Percentiles rank a stretch among this genome's conserved stretches.
Evolutionary conservation across 2,113 vertebrate species (phyloP).

Genomic region (Hirundichthys speculiger): DNA sequence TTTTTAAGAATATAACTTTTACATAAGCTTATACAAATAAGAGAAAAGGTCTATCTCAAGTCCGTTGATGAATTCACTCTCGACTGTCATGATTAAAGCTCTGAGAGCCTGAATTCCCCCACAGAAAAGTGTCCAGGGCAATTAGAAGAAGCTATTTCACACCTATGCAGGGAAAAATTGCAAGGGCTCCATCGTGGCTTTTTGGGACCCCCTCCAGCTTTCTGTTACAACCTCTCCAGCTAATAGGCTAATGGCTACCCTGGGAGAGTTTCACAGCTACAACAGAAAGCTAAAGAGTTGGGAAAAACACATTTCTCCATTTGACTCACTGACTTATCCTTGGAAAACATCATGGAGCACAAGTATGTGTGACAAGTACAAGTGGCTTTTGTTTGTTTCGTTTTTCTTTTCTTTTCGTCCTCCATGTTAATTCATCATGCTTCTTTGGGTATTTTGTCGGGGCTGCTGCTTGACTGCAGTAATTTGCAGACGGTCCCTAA

Average conservation of each 20-base stretch:
- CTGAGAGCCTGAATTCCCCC: constrained; percentile 38
- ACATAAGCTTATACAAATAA: constrained; percentile 30
- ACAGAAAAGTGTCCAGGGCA: constrained; percentile 52
- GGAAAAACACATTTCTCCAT: constrained; percentile 40
- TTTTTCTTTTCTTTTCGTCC: neutral
- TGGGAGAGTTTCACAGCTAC: constrained; percentile 54
- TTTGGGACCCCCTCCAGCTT: constrained; percentile 63
- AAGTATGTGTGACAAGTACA: neutral
- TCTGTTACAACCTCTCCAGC: constrained; percentile 62
- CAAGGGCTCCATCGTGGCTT: constrained; percentile 62
- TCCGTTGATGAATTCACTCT: constrained; percentile 26
- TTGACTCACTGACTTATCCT: constrained; percentile 13
- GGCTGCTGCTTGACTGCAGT: no score
- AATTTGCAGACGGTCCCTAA: no score
- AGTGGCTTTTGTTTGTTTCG: neutral
- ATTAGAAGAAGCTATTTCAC: constrained; percentile 66
- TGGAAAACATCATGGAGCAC: constrained; percentile 1
- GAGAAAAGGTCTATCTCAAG: constrained; percentile 30
- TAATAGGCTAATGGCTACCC: constrained; percentile 59
- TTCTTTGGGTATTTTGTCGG: no score
- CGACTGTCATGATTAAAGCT: constrained; percentile 52
- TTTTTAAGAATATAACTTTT: constrained; percentile 8
- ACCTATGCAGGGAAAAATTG: constrained; percentile 57
- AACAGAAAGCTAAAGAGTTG: constrained; percentile 55
- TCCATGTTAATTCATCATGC: no score